Conservation (phyloP, 2,113 vertebrate species). For the Heterotilapia buettikoferi region DNA sequence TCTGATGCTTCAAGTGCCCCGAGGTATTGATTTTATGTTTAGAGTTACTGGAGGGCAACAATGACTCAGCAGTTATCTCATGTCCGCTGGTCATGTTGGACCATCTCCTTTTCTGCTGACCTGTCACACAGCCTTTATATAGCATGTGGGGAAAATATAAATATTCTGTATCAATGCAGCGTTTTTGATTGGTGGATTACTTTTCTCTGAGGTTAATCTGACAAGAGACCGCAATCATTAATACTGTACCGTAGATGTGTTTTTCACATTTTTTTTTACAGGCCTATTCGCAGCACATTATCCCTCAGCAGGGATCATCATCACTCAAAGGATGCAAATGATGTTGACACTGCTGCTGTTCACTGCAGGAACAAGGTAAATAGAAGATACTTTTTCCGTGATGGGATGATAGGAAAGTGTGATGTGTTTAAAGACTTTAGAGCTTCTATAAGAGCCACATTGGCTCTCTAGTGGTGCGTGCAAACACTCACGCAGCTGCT, state of each 20-base stretch:
- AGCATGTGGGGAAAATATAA: background rate
- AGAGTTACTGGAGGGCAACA: conserved; percentile 18
- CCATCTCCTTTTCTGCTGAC: background rate
- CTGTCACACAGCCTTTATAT: background rate
- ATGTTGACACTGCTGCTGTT: background rate
- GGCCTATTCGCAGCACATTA: background rate
- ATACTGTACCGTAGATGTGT: background rate
- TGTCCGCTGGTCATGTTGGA: background rate
- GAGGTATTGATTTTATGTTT: conserved; percentile 44
- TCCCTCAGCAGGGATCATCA: background rate
- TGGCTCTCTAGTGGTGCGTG: background rate
- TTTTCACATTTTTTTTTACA: background rate
- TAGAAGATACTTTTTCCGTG: background rate
- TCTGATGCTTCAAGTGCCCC: conserved; percentile 10
- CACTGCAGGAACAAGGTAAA: background rate
- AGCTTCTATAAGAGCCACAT: background rate
- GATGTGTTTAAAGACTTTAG: background rate
- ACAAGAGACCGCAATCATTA: background rate
- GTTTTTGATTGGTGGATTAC: background rate
- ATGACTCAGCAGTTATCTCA: conserved; percentile 44
- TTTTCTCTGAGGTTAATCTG: background rate
- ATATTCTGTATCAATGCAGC: background rate
- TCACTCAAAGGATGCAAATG: background rate
- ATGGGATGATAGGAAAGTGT: background rate
- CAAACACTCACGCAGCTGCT: background rate